Base-by-base conservation (phyloP, 2,797 vertebrate genomes). In the Tauraco hartlaubi region DNA sequence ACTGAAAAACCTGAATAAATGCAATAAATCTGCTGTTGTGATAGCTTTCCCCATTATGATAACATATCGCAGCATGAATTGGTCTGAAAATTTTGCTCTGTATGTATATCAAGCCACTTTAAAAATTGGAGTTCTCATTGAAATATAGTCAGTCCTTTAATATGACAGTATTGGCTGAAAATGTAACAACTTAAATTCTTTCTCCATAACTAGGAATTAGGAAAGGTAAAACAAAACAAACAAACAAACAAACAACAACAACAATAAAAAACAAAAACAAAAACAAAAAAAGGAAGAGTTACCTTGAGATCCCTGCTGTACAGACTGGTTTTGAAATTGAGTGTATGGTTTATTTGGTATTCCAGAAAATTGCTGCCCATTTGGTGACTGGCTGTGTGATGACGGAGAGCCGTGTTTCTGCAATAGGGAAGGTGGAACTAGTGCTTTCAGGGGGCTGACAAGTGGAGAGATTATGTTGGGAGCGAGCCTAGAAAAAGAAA, bases 251-350 rank as follows among this genome's bases (percentile, higher is more conserved):
- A 2, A 11, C 39, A 33, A 35, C 35, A 35, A 35, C 35, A 35
- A 35, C 35, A 35, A n/a, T n/a, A 31, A 49, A 62, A 33, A 52
- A 26, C 22, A 14, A 8, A 10, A 18, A 22, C 8, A 17, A 5
- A 21, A 33, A 59, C 58, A 31, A 2, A 23, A 28, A 35, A 76
- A 9, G 28, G 7, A 76, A 37, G 55, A 75, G 37, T 98, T 97
- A 98, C 98, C 98, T 98, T 98, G 98, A 2, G 97, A 96, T 93
- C 98, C 99, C 77, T 99, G 98, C 74, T 94, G 98, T 75, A 95
- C 95, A 19, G 98, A 83, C 90, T 98, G 99, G 90, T 98, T 99
- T 94, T 99, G 99, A 97, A 99, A 99, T 62, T 98, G 97, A 49
- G 98, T 41, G 66, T 99, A 99, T 4, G 98, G 95, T 97, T 99